Percentiles rank a stretch among this genome's conserved stretches.
Evolutionary conservation across 2,113 vertebrate species (phyloP).

Genomic region (Perca fluviatilis): DNA sequence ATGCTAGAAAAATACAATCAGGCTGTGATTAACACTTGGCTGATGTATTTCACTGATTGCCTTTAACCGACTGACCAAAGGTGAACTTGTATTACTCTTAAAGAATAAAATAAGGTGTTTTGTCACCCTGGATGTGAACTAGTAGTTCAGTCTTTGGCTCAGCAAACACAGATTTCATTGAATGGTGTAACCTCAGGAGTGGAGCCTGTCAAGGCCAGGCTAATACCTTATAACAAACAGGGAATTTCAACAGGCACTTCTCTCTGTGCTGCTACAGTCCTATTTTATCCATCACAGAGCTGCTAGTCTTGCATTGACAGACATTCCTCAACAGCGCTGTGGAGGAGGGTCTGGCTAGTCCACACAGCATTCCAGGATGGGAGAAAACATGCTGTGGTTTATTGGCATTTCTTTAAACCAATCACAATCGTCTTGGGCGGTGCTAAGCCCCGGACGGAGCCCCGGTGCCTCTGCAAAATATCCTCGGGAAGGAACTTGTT

Average conservation of each 20-base stretch:
- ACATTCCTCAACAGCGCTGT: too few relatives aligned
- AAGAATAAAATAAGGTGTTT: constrained; percentile 28
- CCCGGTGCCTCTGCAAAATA: too few relatives aligned
- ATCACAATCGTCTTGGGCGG: too few relatives aligned
- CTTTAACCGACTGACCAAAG: constrained; percentile 28
- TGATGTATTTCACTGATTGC: constrained; percentile 64
- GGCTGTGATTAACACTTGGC: constrained; percentile 53
- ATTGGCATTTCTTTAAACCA: too few relatives aligned
- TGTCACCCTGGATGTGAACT: constrained; percentile 11
- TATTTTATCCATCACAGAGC: constrained; percentile 17
- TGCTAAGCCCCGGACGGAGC: too few relatives aligned
- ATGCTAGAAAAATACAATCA: constrained; percentile 45
- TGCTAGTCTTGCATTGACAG: neutral
- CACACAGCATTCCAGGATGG: too few relatives aligned
- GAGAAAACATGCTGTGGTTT: too few relatives aligned
- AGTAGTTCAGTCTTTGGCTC: constrained; percentile 26
- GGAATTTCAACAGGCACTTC: constrained; percentile 33
- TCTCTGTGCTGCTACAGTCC: neutral
- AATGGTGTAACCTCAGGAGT: constrained; percentile 35
- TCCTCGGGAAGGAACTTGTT: too few relatives aligned
- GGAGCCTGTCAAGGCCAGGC: constrained; percentile 30
- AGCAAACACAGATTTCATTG: constrained; percentile 49
- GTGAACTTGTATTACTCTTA: constrained; percentile 24
- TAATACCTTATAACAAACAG: constrained; percentile 40
- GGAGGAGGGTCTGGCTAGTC: too few relatives aligned